phyloP scores from a whole-genome alignment of 2,113 vertebrate species.

The Gobiocypris rarus region DNA sequence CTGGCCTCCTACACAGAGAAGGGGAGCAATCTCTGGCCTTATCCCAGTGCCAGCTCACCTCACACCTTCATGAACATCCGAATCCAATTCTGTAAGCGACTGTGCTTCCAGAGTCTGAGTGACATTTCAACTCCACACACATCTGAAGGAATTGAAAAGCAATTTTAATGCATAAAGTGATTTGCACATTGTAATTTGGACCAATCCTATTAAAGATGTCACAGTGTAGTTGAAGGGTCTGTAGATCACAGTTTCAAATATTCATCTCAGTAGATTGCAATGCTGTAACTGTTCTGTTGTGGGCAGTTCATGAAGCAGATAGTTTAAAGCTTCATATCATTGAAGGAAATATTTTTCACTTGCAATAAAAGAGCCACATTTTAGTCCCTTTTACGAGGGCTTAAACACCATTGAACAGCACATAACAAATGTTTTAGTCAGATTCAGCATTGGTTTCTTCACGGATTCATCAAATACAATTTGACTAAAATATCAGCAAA shows the following conservation, averaged over 20 bases:
- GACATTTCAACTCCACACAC: constrained; percentile 44
- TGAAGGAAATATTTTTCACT: not conserved
- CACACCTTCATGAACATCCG: constrained; percentile 50
- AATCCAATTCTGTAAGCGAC: constrained; percentile 44
- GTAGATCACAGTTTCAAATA: not conserved
- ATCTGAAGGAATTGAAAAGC: constrained; percentile 51
- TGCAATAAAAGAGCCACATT: not conserved
- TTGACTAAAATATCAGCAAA: not conserved
- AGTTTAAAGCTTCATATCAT: not conserved
- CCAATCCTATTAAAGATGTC: constrained; percentile 32
- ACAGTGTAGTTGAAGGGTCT: not conserved
- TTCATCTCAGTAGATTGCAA: not conserved
- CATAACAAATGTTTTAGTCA: not conserved
- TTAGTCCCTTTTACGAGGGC: not conserved
- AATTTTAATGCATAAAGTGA: constrained; percentile 40
- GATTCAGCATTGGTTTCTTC: not conserved
- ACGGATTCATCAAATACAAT: not conserved
- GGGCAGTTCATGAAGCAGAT: not conserved
- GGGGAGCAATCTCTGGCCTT: constrained; percentile 60
- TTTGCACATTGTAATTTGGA: constrained; percentile 40
- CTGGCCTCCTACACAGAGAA: constrained; percentile 68
- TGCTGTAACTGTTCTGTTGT: not conserved
- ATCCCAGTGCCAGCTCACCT: constrained; percentile 26
- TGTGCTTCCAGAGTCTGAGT: not conserved
- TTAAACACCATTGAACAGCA: not conserved